Conservation (phyloP, 2,888 invertebrate species). For the Elysia crispata region DNA sequence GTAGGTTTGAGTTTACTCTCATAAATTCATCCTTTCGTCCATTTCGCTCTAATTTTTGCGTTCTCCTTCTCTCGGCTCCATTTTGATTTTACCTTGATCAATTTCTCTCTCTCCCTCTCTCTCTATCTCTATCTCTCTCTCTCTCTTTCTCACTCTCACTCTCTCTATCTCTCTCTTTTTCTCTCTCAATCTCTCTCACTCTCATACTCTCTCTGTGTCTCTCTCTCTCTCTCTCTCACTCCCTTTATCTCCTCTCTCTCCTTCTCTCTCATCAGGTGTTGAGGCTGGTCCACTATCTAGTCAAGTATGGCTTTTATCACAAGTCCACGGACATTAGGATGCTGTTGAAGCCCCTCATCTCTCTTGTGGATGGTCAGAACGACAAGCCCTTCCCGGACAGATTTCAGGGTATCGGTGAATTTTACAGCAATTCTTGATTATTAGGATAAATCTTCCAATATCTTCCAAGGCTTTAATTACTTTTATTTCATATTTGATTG, state of each 20-base stretch:
- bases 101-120: too few species aligned
- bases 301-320: conserved; percentile 74
- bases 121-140: too few species aligned
- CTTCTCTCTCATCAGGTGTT: conserved; percentile 66
- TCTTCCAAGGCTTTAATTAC: background rate
- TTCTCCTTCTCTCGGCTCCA: too few species aligned
- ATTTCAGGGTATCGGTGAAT: conserved; percentile 53
- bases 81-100: too few species aligned
- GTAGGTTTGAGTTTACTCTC: too few species aligned
- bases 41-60: too few species aligned
- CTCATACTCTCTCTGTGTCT: too few species aligned
- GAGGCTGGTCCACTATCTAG: conserved; percentile 72
- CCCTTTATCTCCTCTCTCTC: background rate
- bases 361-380: conserved; percentile 75
- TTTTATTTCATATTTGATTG: background rate
- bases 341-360: conserved; percentile 72
- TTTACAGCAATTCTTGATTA: background rate
- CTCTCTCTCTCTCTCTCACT: too few species aligned
- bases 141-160: too few species aligned
- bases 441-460: background rate
- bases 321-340: conserved; percentile 72
- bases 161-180: too few species aligned
- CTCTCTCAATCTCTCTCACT: too few species aligned
- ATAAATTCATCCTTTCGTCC: too few species aligned
- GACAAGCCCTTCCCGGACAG: conserved; percentile 73